Base-by-base conservation (phyloP, 2,797 vertebrate species). In the Poecilia velifera region DNA sequence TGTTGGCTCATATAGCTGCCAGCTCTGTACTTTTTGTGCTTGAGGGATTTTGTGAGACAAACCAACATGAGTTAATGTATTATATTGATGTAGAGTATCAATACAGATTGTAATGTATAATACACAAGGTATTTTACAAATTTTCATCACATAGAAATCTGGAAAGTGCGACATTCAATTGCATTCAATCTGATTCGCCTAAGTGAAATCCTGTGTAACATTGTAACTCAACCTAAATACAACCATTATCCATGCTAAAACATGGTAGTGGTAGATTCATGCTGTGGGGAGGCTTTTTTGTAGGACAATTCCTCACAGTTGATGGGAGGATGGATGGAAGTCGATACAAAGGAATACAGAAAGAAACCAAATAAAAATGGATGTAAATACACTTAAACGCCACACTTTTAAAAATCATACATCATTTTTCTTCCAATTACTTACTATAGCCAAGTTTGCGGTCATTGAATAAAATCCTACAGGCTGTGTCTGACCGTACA, bases 1-100 rank as follows among this genome's bases (percentile, higher is more conserved):
- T 86, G 76, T 79, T 51, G 41, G 76, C 79, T 85, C 43, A 28
- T 71, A 79, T 83, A 77, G 84, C 83, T 88, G 76, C 74, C 68
- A 49, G 80, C 53, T 4, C 71, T 73, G 57, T 82, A 76, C 87
- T 80, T 86, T 84, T 39, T 28, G 22, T 45, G 43, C n/a, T 45
- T n/a, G n/a, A 16, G 12, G 41, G 41, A 45, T 41, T 68, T 70
- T 41, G 22, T 70, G 36, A 25, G 3, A 8, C 20, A 18, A 16
- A 36, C 14, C 2, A 64, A 70, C 36, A 70, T 10, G n/a, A 70
- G 12, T 4, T 36, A 39, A 5, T 10, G n/a, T 12, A 22, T 41
- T 36, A 39, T 34, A 14, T 31, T 31, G 57, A 31, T 14, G 28
- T 7, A 51, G 22, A 51, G 20, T 51, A 51, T 51, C 0, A 22